phyloP scores from a whole-genome alignment of 2,888 invertebrate genomes.

The Lasius fuliginosus region DNA sequence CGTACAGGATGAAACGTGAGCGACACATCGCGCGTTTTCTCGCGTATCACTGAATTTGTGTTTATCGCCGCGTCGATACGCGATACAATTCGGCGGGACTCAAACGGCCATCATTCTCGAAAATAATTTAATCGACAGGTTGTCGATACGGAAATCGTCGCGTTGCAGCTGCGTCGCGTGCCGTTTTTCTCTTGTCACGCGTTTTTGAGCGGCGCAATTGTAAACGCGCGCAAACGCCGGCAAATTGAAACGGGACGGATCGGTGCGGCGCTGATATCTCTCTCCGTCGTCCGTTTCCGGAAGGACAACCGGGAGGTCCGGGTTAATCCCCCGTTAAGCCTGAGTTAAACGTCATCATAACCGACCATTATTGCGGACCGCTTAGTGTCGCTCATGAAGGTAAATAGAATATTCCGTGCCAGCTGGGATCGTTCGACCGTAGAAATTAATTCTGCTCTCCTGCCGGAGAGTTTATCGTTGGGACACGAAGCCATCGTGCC shows the following conservation, averaged over 20 bases:
- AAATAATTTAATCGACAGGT: slow-evolving; percentile 53
- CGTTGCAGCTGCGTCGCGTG: slow-evolving; percentile 37
- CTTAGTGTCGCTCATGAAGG: slow-evolving; percentile 71
- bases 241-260: slow-evolving; percentile 70
- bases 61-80: slow-evolving; percentile 38
- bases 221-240: slow-evolving; percentile 52
- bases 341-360: slow-evolving; percentile 74
- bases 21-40: slow-evolving; percentile 13
- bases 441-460: slow-evolving; percentile 67
- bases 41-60: slow-evolving; percentile 41
- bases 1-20: slow-evolving; percentile 24
- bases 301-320: slow-evolving; percentile 54
- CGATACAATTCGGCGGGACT: slow-evolving; percentile 19
- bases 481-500: slow-evolving; percentile 43
- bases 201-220: slow-evolving; percentile 48
- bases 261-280: slow-evolving; percentile 64
- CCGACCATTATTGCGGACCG: slow-evolving; percentile 67
- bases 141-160: slow-evolving; percentile 53
- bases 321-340: slow-evolving; percentile 75
- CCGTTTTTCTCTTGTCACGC: slow-evolving; percentile 41
- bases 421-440: slow-evolving; percentile 63
- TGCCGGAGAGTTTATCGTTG: slow-evolving; percentile 24
- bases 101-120: slow-evolving; percentile 49
- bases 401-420: slow-evolving; percentile 73
- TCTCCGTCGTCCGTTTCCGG: slow-evolving; percentile 64